Evolutionary conservation across 2,888 invertebrate genomes (phyloP), one percentile per base, ranked within the genome.

Genomic region (Auanema sp.): DNA sequence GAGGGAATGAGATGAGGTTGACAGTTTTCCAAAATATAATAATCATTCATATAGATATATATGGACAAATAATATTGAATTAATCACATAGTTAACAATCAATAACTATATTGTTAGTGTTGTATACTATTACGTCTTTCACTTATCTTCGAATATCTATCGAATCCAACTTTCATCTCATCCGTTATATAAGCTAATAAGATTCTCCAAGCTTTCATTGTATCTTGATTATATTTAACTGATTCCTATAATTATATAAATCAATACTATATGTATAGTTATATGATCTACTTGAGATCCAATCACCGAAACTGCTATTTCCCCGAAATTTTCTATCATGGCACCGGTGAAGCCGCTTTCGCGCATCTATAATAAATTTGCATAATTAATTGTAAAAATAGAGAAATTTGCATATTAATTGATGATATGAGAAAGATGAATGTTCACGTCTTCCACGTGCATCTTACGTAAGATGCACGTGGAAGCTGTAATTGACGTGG

Each of bases 261-360:
- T 18, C 50, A 23, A 8, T 16, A 10, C 5, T 55, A 3, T 11
- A 55, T n/a, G n/a, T n/a, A n/a, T n/a, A 55, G 12, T n/a, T 23
- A 33, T n/a, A 42, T 12, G 6, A 24, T 21, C 25, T 53, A 67
- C 68, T 58, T 71, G 71, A 14, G 75, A 64, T n/a, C 71, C 75
- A 33, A 75, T 75, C 12, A 75, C 67, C 8, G 69, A 64, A 0
- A 75, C 70, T 1, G 75, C 66, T 6, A 71, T 69, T 51, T 75
- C 75, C 16, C 75, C 75, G 44, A 75, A 75, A 21, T 72, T 68
- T 55, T 75, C 75, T 52, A 75, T 75, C 75, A 75, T 75, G 24
- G 65, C 63, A 0, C 72, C 72, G 23, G 71, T 71, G 65, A 75
- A 75, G 23, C 75, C 75, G 16, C 68, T 68, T 53, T 75, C 75